Evolutionary conservation across 2,113 vertebrate genomes (phyloP), one percentile per base, ranked within the genome.

Genomic region (Esox niger): DNA sequence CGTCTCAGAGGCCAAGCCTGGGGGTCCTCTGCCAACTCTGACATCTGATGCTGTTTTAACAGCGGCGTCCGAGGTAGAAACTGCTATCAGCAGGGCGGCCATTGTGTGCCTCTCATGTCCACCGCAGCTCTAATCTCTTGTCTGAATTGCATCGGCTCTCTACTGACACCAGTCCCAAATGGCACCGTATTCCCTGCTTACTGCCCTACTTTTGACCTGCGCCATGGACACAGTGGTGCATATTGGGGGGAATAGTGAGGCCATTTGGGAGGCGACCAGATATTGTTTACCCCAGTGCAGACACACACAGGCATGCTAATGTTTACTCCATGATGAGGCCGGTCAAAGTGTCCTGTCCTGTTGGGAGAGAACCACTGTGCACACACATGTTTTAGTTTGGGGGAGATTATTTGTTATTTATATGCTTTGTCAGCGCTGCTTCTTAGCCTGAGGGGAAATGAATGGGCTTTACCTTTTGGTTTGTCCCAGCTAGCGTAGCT

Each of bases 61-160:
- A 62, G 15, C 33, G 62, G 64, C 60, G 62, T 15, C 43, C 66
- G 33, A 73, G 59, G 52, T 25, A 17, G 38, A 68, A 77, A 64
- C 52, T 9, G 47, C 6, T 54, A 66, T 31, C 62, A 13, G 32
- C 73, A 54, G 68, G 68, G 49, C 59, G 66, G 55, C 62, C 49
- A 63, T 77, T 78, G 43, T 57, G 2, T 64, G 54, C 65, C 33
- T 71, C 60, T 74, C 61, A 68, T 61, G 47, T 73, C 76, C 70
- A 65, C 29, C 66, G 49, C 79, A 81, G 79, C 79, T 85, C 75
- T 85, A 82, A 82, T 82, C 73, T 81, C 69, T 66, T 71, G 74
- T 71, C 43, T 81, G 74, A 78, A 87, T 79, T 78, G 56, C 71
- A 66, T 63, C 46, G 20, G 21, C 54, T 81, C 70, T 79, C 69